Conservation (phyloP, 1,140 invertebrate genomes). For the Eupeodes corollae region DNA sequence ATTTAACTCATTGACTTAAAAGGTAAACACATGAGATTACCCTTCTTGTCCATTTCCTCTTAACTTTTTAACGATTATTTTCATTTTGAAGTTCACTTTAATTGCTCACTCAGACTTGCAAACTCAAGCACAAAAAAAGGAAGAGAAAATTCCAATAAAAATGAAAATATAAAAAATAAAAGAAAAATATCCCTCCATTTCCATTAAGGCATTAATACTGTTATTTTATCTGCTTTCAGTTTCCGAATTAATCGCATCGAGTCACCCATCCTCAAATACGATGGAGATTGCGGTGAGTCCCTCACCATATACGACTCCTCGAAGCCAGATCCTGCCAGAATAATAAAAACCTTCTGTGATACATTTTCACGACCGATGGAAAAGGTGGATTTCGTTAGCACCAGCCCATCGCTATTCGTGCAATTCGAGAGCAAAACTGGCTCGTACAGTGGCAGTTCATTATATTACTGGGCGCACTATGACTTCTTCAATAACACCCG, state of each 20-base stretch:
- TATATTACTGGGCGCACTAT: conserved; percentile 87
- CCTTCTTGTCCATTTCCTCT: no score
- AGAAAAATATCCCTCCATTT: no score
- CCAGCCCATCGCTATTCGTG: conserved; percentile 71
- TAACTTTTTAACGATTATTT: no score
- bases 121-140: no score
- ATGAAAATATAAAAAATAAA: no score
- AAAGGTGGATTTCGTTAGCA: conserved; percentile 82
- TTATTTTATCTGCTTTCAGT: conserved; percentile 37
- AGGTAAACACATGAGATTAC: no score
- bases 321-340: conserved; percentile 71
- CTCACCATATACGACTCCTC: conserved; percentile 76
- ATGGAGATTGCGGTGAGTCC: conserved; percentile 79
- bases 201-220: background rate
- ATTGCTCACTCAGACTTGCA: no score
- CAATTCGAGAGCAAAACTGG: conserved; percentile 82
- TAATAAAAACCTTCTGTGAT: conserved; percentile 86
- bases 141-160: no score
- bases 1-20: no score
- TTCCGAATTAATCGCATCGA: conserved; percentile 82
- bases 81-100: no score
- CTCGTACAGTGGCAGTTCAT: conserved; percentile 74
- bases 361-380: conserved; percentile 84
- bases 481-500: conserved; percentile 85
- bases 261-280: conserved; percentile 71